Conservation (phyloP, 2,113 vertebrate species). For the Campylorhamphus procurvoides region DNA sequence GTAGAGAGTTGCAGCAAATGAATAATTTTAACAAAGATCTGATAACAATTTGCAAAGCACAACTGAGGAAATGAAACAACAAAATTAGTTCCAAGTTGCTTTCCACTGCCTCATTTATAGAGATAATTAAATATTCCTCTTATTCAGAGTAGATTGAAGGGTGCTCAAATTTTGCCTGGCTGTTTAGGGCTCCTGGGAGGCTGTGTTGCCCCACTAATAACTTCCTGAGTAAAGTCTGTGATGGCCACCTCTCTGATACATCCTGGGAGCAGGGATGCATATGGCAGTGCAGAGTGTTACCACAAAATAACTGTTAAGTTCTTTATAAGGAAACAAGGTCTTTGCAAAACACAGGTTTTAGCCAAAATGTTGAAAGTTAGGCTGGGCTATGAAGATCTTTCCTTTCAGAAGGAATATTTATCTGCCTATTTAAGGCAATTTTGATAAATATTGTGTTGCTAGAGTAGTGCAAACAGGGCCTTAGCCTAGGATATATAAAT, state of each 20-base stretch:
- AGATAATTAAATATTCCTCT: neutral
- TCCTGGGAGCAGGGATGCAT: neutral
- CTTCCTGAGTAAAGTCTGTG: neutral
- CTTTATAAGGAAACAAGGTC: neutral
- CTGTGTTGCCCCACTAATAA: neutral
- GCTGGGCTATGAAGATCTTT: neutral
- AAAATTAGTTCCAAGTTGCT: neutral
- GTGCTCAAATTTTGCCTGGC: neutral
- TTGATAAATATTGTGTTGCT: neutral
- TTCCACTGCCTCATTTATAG: neutral
- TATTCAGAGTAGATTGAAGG: neutral
- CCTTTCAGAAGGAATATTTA: neutral
- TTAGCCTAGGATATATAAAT: slow-evolving; percentile 19
- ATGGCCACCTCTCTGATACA: neutral
- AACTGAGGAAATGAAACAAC: neutral
- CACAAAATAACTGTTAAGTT: neutral
- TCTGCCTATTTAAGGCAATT: neutral
- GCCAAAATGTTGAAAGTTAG: neutral
- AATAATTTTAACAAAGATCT: neutral
- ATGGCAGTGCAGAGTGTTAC: neutral
- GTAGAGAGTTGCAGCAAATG: neutral
- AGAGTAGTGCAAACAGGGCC: neutral
- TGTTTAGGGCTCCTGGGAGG: neutral
- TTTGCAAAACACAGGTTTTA: neutral
- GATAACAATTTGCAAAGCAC: neutral